These are phyloP conservation scores for Montipora cactus DNA, from an alignment of 64 coral and sea anemone species.

Conservation along the genomic window DNA sequence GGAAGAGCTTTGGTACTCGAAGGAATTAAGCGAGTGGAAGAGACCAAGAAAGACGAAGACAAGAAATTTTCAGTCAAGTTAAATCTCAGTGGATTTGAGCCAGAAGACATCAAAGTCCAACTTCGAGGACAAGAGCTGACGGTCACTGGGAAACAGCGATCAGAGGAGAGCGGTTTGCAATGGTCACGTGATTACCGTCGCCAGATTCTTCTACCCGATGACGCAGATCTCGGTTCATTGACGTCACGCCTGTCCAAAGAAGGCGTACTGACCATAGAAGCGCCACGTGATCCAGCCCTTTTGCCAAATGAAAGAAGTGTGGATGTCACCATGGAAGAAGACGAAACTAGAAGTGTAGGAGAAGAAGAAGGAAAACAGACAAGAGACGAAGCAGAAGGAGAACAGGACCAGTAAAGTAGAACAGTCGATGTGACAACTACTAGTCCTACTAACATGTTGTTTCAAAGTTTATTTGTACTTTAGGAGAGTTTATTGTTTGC, in stretches of 20 bases:
- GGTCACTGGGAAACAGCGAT: slow-evolving; percentile 61
- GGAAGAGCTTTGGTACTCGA: slow-evolving; percentile 75
- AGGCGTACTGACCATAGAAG: slow-evolving; percentile 76
- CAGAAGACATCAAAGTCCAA: slow-evolving; percentile 85
- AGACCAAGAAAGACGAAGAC: slow-evolving; percentile 56
- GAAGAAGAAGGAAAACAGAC: neutral
- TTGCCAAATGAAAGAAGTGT: neutral
- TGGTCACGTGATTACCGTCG: slow-evolving; percentile 72
- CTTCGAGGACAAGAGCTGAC: slow-evolving; percentile 74
- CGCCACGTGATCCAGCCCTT: slow-evolving; percentile 7
- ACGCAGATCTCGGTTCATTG: slow-evolving; percentile 78
- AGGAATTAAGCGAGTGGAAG: slow-evolving; percentile 7
- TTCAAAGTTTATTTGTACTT: too few relatives aligned
- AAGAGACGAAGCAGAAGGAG: neutral
- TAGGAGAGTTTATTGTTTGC: too few relatives aligned
- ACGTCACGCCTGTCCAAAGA: slow-evolving; percentile 58
- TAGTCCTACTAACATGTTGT: too few relatives aligned
- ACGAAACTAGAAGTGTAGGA: neutral
- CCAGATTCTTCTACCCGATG: slow-evolving; percentile 78
- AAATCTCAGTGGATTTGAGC: slow-evolving; percentile 71
- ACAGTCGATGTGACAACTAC: neutral
- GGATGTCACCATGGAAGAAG: neutral
- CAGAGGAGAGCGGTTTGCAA: slow-evolving; percentile 45
- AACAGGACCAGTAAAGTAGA: too few relatives aligned
- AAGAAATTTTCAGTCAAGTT: slow-evolving; percentile 78